Evolutionary conservation across 2,113 vertebrate species (phyloP).

Genomic region (Dicaeum eximium): DNA sequence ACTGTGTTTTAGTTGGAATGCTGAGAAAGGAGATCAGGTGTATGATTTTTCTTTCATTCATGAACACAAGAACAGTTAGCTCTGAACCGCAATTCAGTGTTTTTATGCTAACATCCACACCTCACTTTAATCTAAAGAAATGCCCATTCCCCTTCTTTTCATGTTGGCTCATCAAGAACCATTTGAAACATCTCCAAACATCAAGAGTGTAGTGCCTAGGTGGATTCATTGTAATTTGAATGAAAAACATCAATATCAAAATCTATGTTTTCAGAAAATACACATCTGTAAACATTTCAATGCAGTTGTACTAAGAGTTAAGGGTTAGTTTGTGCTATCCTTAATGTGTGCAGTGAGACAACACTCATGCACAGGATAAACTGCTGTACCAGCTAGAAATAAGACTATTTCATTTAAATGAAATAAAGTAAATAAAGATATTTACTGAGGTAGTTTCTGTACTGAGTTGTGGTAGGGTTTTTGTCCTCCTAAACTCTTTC

Average conservation of each 20-base stretch:
- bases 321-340: background rate
- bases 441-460: background rate
- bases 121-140: background rate
- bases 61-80: fast-evolving
- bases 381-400: background rate
- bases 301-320: background rate
- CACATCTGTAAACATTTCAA: background rate
- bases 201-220: background rate
- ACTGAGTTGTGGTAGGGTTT: background rate
- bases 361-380: background rate
- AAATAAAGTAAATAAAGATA: background rate
- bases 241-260: background rate
- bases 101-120: background rate
- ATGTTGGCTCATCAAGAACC: background rate
- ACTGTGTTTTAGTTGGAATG: background rate
- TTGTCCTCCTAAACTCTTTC: background rate
- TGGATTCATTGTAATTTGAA: background rate
- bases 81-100: background rate
- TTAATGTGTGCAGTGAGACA: background rate
- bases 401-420: background rate
- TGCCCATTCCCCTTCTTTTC: background rate
- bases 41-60: background rate
- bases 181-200: background rate
- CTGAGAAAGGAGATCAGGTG: background rate
- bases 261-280: background rate